phyloP scores from a whole-genome alignment of 2,888 invertebrate species.

The Allygus modestus region DNA sequence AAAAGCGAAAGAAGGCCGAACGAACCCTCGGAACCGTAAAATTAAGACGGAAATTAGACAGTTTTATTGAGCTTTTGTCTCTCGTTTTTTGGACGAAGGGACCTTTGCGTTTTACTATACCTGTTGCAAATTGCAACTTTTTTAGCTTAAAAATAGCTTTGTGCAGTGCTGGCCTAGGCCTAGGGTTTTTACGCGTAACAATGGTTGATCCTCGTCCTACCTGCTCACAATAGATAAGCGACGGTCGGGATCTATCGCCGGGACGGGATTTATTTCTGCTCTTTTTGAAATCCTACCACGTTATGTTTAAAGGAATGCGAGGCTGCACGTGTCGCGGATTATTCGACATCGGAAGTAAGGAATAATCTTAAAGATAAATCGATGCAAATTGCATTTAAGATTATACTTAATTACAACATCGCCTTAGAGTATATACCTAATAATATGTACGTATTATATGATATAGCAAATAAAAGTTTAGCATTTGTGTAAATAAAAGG shows the following conservation, averaged over 20 bases:
- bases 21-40: slow-evolving; percentile 49
- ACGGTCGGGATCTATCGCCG: background rate
- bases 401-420: too few species aligned
- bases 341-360: background rate
- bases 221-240: slow-evolving; percentile 32
- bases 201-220: slow-evolving; percentile 37
- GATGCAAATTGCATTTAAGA: too few species aligned
- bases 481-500: too few species aligned
- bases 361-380: too few species aligned
- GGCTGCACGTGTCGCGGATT: background rate
- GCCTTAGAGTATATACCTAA: too few species aligned
- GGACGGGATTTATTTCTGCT: slow-evolving; percentile 24
- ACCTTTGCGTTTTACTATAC: slow-evolving; percentile 43
- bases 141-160: slow-evolving; percentile 38
- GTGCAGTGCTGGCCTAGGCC: slow-evolving; percentile 14
- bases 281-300: slow-evolving; percentile 12
- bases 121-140: slow-evolving; percentile 56
- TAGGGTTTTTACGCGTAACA: slow-evolving; percentile 13
- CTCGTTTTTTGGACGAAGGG: slow-evolving; percentile 47
- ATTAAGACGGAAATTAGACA: slow-evolving; percentile 59
- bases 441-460: too few species aligned
- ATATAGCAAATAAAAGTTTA: too few species aligned
- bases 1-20: slow-evolving; percentile 41
- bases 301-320: background rate
- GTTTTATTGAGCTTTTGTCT: slow-evolving; percentile 60